Evolutionary conservation across 2,888 invertebrate species (phyloP), one percentile per base, ranked within the genome.

Genomic region (Melieria crassipennis): DNA sequence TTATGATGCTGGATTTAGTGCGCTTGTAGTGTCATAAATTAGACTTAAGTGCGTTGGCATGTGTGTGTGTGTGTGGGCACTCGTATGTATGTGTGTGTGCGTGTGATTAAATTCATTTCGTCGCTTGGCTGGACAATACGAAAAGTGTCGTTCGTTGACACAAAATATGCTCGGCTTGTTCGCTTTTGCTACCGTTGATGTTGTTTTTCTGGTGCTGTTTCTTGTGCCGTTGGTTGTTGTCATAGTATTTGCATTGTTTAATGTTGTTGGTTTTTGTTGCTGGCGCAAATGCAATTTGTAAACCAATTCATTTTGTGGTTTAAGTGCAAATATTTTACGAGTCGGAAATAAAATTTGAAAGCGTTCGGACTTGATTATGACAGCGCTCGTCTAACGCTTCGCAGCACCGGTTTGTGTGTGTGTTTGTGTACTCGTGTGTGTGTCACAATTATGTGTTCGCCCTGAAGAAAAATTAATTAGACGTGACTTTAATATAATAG

Each of bases 251-350:
- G 30, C 30, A 30, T 30, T 30, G 30, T 30, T 30, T 30, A 30
- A 4, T 56, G 16, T 50, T 50, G 4, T 46, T 57, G 30, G 48
- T 5, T 48, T 9, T 43, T 16, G 13, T 43, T 16, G 13, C 58
- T 65, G 62, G 61, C 65, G 52, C 56, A 62, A 65, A 65, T 70
- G 52, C 64, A 70, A 73, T 70, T 73, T 70, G 67, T 70, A 56
- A 52, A 67, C 60, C 67, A 65, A 64, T 64, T 52, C 56, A 67
- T 73, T 68, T 71, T 70, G 70, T 30, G 73, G 63, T 67, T 63
- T 67, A 58, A 66, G 61, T 72, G 63, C 62, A 63, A 73, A 68
- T 63, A 64, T 64, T 69, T 72, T 72, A 68, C 65, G 65, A 65
- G 30, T 50, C 68, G 68, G 52, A 72, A 72, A 65, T 72, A 69